These are phyloP conservation scores for Steatocranus sp. DNA, from an alignment of 2,797 vertebrate genomes.

Conservation along the genomic window DNA sequence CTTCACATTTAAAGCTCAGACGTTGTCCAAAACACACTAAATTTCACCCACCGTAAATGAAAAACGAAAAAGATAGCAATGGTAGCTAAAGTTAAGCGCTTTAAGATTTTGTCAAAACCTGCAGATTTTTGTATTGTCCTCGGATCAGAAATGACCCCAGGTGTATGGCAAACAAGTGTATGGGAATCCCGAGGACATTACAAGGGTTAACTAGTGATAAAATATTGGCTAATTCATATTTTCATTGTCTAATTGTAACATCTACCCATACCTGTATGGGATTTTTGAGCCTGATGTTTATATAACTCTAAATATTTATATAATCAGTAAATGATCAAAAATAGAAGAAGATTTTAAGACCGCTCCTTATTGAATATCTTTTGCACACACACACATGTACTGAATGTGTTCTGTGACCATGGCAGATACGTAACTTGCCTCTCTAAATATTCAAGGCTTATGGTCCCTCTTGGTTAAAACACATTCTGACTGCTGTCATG, in stretches of 20 bases:
- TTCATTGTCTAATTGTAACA: neutral
- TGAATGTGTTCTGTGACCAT: neutral
- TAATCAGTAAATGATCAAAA: neutral
- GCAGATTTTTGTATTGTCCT: accelerated
- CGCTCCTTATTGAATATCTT: accelerated
- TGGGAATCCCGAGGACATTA: neutral
- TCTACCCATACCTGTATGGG: accelerated
- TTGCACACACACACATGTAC: accelerated
- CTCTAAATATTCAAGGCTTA: neutral
- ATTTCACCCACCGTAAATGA: accelerated
- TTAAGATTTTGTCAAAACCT: neutral
- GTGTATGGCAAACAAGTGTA: neutral
- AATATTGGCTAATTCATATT: neutral
- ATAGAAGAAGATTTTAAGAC: neutral
- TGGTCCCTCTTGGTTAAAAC: accelerated
- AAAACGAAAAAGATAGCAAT: neutral
- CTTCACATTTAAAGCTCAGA: accelerated
- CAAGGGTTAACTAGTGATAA: neutral
- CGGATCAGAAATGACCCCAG: neutral
- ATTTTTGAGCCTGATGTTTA: neutral
- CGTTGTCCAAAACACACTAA: accelerated
- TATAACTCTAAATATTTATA: neutral
- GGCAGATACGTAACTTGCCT: accelerated
- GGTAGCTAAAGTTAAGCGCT: accelerated
- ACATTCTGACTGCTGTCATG: neutral